A percentile compares a stretch with the other conserved stretches of the same genome.
Conservation (phyloP, 2,113 vertebrate species). For the Calidris pygmaea region DNA sequence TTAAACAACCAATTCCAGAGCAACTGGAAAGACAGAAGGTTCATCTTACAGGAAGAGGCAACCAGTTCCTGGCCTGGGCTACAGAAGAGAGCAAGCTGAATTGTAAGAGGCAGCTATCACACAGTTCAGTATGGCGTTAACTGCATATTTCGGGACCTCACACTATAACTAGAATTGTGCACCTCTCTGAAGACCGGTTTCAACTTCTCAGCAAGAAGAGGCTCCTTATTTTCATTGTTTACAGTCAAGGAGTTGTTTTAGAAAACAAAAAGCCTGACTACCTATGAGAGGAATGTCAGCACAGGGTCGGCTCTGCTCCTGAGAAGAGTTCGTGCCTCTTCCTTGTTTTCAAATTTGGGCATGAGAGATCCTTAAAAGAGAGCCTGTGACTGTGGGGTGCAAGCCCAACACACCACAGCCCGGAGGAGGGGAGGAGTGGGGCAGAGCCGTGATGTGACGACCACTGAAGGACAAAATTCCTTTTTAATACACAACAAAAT, state of each 20-base stretch:
- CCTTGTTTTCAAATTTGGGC: neutral
- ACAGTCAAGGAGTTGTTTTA: neutral
- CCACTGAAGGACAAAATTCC: neutral
- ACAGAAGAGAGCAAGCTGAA: neutral
- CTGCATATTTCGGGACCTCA: neutral
- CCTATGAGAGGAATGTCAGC: rapidly evolving
- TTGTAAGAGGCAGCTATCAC: neutral
- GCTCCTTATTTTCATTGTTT: neutral
- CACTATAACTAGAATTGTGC: neutral
- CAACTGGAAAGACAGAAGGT: neutral
- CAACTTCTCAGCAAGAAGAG: neutral
- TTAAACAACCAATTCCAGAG: neutral
- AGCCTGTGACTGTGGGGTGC: neutral
- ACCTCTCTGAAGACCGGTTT: neutral
- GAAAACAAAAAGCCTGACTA: neutral
- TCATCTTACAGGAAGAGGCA: neutral
- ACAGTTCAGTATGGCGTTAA: neutral
- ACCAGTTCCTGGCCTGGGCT: neutral
- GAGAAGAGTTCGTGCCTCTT: neutral
- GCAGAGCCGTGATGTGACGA: rapidly evolving
- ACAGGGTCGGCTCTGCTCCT: neutral
- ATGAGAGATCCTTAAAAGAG: neutral
- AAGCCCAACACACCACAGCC: neutral
- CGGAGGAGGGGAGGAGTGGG: neutral
- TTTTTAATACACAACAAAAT: neutral